These are phyloP conservation scores for Pomatostomus ruficeps DNA, from an alignment of 2,113 vertebrate genomes.

Conservation along the genomic window DNA sequence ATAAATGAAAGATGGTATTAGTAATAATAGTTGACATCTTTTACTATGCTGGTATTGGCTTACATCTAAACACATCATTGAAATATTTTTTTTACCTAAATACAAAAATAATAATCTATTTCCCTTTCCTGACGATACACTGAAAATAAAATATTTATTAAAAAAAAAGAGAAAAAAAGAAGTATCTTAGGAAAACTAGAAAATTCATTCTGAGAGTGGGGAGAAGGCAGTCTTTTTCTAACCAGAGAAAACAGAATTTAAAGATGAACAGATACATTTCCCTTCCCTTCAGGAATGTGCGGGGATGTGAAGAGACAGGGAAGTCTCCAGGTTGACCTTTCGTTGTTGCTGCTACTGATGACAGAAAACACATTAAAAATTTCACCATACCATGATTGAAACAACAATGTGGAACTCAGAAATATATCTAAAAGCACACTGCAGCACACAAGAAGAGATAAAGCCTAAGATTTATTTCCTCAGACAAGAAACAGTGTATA, in stretches of 20 bases:
- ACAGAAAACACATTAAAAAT: conserved; percentile 25
- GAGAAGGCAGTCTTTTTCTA: conserved; percentile 23
- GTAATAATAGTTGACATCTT: conserved; percentile 30
- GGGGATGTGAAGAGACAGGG: neutral
- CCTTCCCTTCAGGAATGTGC: neutral
- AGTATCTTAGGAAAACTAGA: neutral
- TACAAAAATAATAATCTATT: conserved; percentile 48
- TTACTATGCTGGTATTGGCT: conserved; percentile 11
- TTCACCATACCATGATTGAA: conserved; percentile 22
- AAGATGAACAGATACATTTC: neutral
- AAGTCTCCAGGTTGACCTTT: conserved; percentile 6
- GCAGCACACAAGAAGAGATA: conserved; percentile 64
- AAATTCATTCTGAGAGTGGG: neutral
- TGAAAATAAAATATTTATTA: conserved; percentile 49
- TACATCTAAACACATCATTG: neutral
- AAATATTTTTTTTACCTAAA: conserved; percentile 41
- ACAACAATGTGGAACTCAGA: conserved; percentile 57
- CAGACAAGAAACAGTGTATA: conserved; percentile 60
- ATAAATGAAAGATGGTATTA: conserved; percentile 52
- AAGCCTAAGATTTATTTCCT: conserved; percentile 73
- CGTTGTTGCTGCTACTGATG: neutral
- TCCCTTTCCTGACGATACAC: neutral
- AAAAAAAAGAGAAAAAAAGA: neutral
- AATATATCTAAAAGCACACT: conserved; percentile 66
- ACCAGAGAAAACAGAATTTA: neutral